Base-by-base conservation (phyloP, 2,797 vertebrate genomes). In the Peromyscus melanophrys region DNA sequence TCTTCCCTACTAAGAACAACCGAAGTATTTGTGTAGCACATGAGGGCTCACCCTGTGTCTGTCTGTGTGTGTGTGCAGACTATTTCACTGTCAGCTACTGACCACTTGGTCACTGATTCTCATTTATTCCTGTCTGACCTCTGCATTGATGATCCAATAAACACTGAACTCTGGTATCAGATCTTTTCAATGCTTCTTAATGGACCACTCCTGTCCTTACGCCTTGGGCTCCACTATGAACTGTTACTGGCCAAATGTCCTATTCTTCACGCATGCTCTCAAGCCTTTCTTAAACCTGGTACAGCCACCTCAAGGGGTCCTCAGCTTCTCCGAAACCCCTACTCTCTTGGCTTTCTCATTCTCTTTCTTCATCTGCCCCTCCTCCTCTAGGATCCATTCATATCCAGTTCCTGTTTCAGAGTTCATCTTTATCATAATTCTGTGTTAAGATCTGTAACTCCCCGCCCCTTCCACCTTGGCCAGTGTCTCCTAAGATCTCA, bases 41-140 rank as follows among this genome's bases (percentile, higher is more conserved):
- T 57, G 40, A 19, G 8, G 80, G 82, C 76, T 85, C 78, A 52
- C 12, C 17, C 19, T 23, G 61, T 37, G 63, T 21, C 9, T 46
- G 43, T 12, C 0, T 37, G 43, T 46, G 43, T 46, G 8, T 12
- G 9, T 90, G 25, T 78, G 40, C 40, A 57, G 63, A n/a, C 11
- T 23, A 46, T 34, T 80, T 95, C 40, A 92, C 17, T 89, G 49
- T 29, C 49, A 85, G 10, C 21, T 77, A 19, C 11, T 59, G n/a
- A 77, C 49, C 65, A 86, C 4, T 43, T 37, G 19, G 52, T 52
- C 76, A 87, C 16, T 69, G 71, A 40, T 46, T 34, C 49, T 84
- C 67, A 83, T 61, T 90, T 46, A 75, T 27, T 95, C 63, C 76
- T 31, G 17, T 92, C 49, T 84, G 71, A 96, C 8, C 69, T 77